Evolutionary conservation across 2,888 invertebrate species (phyloP).

Genomic region (Stenodema calcarata): DNA sequence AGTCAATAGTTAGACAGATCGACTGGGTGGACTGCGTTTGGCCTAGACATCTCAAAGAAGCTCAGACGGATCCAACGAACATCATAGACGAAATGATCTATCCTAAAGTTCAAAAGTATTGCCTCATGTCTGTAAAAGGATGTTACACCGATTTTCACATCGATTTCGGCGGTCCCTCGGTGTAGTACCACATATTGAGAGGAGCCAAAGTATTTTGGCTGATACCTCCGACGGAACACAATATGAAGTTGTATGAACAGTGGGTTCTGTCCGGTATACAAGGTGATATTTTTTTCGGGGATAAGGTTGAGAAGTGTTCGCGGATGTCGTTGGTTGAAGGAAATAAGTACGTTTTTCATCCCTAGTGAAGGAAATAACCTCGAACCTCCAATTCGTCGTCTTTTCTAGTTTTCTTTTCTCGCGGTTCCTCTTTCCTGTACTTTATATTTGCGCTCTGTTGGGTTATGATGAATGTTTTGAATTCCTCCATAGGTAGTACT

Average conservation of each 20-base stretch:
- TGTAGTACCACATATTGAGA: constrained; percentile 89
- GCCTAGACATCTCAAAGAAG: constrained; percentile 93
- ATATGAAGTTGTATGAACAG: constrained; percentile 88
- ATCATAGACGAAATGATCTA: constrained; percentile 96
- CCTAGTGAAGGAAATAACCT: constrained; percentile 96
- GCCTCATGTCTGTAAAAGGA: constrained; percentile 84
- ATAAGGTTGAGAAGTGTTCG: constrained; percentile 92
- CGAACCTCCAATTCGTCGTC: too few relatives aligned
- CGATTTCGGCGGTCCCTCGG: constrained; percentile 93
- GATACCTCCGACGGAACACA: constrained; percentile 95
- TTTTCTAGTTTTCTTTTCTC: too few relatives aligned
- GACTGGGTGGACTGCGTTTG: constrained; percentile 99
- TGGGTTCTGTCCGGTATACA: constrained; percentile 97
- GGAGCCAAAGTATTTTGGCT: constrained; percentile 92
- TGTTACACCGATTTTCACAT: constrained; percentile 95
- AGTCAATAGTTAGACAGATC: constrained; percentile 86
- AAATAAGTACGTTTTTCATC: constrained; percentile 87
- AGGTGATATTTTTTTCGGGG: constrained; percentile 94
- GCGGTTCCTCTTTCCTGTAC: too few relatives aligned
- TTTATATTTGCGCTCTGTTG: too few relatives aligned
- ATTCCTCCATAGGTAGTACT: too few relatives aligned
- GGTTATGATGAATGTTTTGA: too few relatives aligned
- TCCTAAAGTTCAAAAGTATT: constrained; percentile 91
- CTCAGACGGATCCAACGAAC: constrained; percentile 93
- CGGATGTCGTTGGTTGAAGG: constrained; percentile 75